Conservation (phyloP, 2,113 vertebrate genomes). For the Ochotona curzoniae region DNA sequence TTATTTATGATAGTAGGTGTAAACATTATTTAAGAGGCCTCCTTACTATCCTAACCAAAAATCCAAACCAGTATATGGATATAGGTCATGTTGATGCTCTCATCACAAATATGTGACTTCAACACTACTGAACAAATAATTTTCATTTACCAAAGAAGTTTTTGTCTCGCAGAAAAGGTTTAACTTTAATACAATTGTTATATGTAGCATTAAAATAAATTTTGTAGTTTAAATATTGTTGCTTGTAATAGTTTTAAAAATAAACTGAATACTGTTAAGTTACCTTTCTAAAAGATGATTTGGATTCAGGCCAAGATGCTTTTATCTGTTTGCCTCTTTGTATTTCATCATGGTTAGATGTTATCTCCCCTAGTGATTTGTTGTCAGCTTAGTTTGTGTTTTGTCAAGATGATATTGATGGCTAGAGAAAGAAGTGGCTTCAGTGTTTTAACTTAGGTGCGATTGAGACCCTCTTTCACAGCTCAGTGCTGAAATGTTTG, state of each 20-base stretch:
- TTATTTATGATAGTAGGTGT: constrained; percentile 36
- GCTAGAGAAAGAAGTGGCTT: not conserved
- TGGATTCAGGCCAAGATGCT: not conserved
- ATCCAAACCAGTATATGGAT: not conserved
- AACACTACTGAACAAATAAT: not conserved
- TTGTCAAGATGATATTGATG: not conserved
- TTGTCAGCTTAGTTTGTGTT: not conserved
- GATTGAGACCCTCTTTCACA: not conserved
- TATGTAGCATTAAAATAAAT: constrained; percentile 26
- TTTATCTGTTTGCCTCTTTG: not conserved
- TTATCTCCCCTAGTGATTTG: not conserved
- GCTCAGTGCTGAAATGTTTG: not conserved
- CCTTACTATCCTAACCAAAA: not conserved
- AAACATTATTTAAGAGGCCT: constrained; percentile 30
- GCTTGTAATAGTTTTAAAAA: constrained; percentile 9
- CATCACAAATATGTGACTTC: not conserved
- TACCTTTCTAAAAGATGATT: not conserved
- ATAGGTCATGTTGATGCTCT: not conserved
- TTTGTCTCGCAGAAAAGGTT: constrained; percentile 30
- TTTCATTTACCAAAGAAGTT: not conserved
- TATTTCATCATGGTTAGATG: not conserved
- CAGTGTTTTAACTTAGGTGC: not conserved
- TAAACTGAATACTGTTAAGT: not conserved
- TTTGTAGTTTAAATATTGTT: constrained; percentile 23
- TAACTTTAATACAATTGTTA: constrained; percentile 48